A percentile compares a stretch with the other conserved stretches of the same genome.
Conservation (phyloP, 92 coral and sea anemone genomes). For the Parazoanthus atlanticus region DNA sequence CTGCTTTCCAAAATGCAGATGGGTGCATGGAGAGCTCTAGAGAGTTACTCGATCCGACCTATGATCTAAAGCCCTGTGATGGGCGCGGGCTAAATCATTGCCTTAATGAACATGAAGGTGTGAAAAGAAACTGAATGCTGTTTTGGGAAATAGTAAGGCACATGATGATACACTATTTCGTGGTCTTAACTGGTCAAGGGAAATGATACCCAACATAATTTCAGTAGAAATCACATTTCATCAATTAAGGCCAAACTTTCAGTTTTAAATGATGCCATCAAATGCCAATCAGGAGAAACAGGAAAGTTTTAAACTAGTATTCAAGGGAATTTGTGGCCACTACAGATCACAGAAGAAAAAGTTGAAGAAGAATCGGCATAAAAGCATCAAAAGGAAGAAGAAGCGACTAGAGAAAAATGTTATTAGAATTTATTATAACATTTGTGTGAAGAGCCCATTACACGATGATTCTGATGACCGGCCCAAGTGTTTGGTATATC, state of each 20-base stretch:
- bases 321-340: not conserved
- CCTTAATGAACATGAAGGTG: constrained; percentile 6
- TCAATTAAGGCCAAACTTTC: not conserved
- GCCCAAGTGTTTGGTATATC: constrained; percentile 22
- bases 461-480: not conserved
- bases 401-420: constrained; percentile 18
- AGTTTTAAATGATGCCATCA: not conserved
- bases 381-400: not conserved
- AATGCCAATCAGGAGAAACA: not conserved
- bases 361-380: not conserved
- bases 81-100: not conserved
- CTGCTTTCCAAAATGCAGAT: constrained; percentile 3
- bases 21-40: not conserved
- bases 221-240: no score
- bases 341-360: not conserved
- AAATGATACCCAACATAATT: not conserved
- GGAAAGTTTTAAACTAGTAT: not conserved
- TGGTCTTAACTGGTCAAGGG: constrained; percentile 10
- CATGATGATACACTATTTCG: constrained; percentile 10
- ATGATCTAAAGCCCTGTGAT: not conserved
- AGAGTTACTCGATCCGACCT: not conserved
- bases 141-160: not conserved
- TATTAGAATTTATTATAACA: not conserved
- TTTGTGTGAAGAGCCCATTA: constrained; percentile 23
- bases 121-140: not conserved